Base-by-base conservation (phyloP, 2,113 vertebrate species). In the Nibea coibor region DNA sequence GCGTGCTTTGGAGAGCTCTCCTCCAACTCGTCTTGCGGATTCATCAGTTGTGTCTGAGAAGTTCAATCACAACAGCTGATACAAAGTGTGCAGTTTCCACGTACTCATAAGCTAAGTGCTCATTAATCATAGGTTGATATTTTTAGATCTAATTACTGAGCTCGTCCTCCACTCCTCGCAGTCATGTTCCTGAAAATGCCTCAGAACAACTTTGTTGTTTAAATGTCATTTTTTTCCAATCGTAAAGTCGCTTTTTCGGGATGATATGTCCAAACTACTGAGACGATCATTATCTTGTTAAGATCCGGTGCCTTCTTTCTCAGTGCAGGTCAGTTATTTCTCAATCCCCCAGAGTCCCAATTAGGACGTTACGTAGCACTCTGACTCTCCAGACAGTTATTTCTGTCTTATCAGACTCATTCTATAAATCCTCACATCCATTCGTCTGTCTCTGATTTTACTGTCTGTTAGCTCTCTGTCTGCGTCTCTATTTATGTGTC, bases 81-180 rank as follows among this genome's bases (percentile, higher is more conserved):
- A 9, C 48, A 67, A 59, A 83, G 51, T 31, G 72, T 4, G 11
- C 26, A 1, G 45, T 10, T 74, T 69, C 62, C 81, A 72, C 28
- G 31, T 53, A 26, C 84, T 87, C 89, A 84, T 76, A 80, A 78
- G 70, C 88, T 80, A 85, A 88, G 85, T 81, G 86, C 72, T 83
- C 91, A 88, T 92, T 92, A 88, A 89, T 93, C 91, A 89, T 45
- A n/a, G 28, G 50, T 88, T 91, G 84, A 82, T 91, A 91, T 88
- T 93, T 93, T 93, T 91, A 91, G 85, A 90, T 88, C 82, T 89
- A 91, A 93, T 91, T 86, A 87, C 88, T 12, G 79, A 59, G 80
- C 78, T 74, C 71, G 81, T 86, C 80, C 73, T 78, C 66, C 69
- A 28, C 78, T 75, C 76, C 54, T 83, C 26, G 67, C 83, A 26